Evolutionary conservation across 2,113 vertebrate species (phyloP).

Genomic region (Rhagologus leucostigma): DNA sequence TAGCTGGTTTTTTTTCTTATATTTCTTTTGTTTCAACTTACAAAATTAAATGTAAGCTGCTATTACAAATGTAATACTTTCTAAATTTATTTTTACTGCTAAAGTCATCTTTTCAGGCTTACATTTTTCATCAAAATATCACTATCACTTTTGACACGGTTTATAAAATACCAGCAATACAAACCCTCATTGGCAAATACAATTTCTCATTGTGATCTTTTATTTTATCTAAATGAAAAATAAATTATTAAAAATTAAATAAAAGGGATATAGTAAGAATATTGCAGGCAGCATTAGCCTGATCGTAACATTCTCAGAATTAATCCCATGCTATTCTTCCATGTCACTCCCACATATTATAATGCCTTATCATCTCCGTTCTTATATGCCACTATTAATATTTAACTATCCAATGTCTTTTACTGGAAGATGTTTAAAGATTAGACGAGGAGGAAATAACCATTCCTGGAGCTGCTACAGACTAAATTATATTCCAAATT

Average conservation of each 20-base stretch:
- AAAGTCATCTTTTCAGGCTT: not conserved
- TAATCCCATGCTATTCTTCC: constrained; percentile 23
- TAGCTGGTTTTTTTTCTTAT: not conserved
- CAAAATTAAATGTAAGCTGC: not conserved
- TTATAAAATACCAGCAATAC: not conserved
- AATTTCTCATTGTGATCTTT: not conserved
- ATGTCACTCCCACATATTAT: constrained; percentile 10
- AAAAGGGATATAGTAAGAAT: not conserved
- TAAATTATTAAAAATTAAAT: constrained; percentile 47
- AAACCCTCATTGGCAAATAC: not conserved
- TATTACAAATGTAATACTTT: not conserved
- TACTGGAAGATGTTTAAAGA: constrained; percentile 41
- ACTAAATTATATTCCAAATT: not conserved
- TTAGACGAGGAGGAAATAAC: not conserved
- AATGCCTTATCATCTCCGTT: not conserved
- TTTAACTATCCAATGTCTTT: constrained; percentile 42
- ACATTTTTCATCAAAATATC: constrained; percentile 41
- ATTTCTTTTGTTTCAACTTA: not conserved
- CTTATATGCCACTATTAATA: constrained; percentile 34
- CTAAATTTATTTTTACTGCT: not conserved
- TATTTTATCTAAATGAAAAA: constrained; percentile 40
- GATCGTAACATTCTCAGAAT: constrained; percentile 12
- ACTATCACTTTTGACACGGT: not conserved
- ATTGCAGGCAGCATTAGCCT: constrained; percentile 3
- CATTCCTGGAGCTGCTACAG: not conserved